Conservation (phyloP, 2,888 invertebrate species). For the Alentia gelatinosa region DNA sequence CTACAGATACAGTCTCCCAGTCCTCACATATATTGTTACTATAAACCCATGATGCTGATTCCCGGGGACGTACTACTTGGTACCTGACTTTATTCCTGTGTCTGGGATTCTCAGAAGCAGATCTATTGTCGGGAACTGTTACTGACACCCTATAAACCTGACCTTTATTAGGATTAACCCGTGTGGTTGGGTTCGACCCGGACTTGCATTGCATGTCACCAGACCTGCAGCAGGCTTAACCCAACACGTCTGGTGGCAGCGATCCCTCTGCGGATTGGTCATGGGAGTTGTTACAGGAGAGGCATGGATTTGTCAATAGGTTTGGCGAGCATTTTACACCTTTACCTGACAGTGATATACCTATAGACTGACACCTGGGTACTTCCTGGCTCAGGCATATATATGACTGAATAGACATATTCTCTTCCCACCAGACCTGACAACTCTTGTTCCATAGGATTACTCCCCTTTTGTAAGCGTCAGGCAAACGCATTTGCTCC, state of each 20-base stretch:
- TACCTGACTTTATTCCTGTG: no score
- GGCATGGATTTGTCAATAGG: background rate
- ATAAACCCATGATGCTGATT: no score
- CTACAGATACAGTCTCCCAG: no score
- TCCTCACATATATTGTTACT: no score
- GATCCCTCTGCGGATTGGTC: background rate
- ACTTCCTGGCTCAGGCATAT: background rate
- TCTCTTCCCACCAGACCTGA: no score
- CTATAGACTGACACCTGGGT: background rate
- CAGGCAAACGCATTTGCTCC: no score
- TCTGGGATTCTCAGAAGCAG: no score
- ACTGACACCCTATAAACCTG: background rate
- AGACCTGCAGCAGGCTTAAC: background rate
- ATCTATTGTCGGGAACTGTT: background rate
- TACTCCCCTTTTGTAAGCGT: no score
- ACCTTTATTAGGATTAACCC: background rate
- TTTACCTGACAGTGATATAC: background rate
- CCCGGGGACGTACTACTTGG: no score
- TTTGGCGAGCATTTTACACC: background rate
- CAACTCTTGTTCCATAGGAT: no score
- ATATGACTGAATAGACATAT: background rate
- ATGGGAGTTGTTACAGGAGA: background rate
- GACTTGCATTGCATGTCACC: background rate
- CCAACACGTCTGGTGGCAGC: background rate
- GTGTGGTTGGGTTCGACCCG: background rate